These are phyloP conservation scores for Scophthalmus maximus DNA, from an alignment of 2,113 vertebrate genomes.

Conservation along the genomic window DNA sequence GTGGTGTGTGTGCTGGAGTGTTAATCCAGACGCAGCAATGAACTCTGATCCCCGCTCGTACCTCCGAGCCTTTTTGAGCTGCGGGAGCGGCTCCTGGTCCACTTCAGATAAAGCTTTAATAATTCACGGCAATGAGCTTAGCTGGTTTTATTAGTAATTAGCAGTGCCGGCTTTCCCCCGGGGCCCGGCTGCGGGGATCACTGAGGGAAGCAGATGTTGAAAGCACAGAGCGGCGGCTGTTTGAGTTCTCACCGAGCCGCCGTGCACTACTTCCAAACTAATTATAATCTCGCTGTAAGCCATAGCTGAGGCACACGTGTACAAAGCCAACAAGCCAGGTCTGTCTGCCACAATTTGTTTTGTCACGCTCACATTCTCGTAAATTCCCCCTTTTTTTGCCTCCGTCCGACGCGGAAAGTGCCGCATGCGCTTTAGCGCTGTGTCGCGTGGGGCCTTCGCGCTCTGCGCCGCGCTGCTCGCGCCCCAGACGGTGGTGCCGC, in stretches of 20 bases:
- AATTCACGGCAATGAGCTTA: slow-evolving; percentile 92
- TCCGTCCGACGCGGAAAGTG: too few relatives aligned
- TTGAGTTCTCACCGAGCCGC: slow-evolving; percentile 78
- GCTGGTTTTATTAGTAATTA: slow-evolving; percentile 94
- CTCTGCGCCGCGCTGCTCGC: slow-evolving; percentile 12
- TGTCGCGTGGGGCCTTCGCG: too few relatives aligned
- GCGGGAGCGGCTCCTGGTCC: slow-evolving; percentile 84
- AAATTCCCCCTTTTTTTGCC: slow-evolving; percentile 20
- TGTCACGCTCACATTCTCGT: slow-evolving; percentile 57
- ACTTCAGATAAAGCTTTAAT: slow-evolving; percentile 89
- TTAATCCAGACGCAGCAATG: slow-evolving; percentile 61
- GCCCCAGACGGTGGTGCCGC: too few relatives aligned
- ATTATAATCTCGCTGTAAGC: slow-evolving; percentile 85
- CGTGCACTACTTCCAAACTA: slow-evolving; percentile 73
- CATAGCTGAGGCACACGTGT: slow-evolving; percentile 77
- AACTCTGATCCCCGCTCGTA: slow-evolving; percentile 72
- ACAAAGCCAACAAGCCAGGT: slow-evolving; percentile 76
- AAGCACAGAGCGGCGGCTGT: slow-evolving; percentile 83
- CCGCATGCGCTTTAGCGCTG: neutral
- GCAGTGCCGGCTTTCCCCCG: slow-evolving; percentile 80
- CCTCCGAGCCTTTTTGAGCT: slow-evolving; percentile 81
- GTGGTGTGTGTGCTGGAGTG: slow-evolving; percentile 31
- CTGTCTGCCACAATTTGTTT: slow-evolving; percentile 70
- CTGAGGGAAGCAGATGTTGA: slow-evolving; percentile 89
- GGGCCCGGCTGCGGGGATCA: slow-evolving; percentile 82